Conservation (phyloP, 2,113 vertebrate genomes). For the Corythornis vintsioides region DNA sequence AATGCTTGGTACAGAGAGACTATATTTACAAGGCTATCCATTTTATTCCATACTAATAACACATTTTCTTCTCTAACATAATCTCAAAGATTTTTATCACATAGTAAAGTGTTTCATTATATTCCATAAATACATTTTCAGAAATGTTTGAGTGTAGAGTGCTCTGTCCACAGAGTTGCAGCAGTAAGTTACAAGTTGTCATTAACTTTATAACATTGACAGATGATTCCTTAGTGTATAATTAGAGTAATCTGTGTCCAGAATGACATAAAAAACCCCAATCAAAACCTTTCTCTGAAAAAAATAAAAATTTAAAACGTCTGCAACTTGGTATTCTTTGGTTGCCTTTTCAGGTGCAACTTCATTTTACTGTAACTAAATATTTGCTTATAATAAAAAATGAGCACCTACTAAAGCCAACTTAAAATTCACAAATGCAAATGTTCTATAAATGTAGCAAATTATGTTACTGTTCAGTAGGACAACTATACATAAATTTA, state of each 20-base stretch:
- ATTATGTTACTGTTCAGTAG: background rate
- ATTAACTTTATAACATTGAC: background rate
- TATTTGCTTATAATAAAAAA: background rate
- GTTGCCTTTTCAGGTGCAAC: background rate
- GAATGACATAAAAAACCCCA: background rate
- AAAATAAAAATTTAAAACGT: background rate
- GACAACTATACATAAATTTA: background rate
- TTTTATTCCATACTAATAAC: background rate
- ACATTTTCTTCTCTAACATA: background rate
- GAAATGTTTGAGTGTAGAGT: background rate
- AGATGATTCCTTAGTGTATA: background rate
- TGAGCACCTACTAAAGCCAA: background rate
- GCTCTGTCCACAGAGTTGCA: background rate
- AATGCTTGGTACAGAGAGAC: background rate
- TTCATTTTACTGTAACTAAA: background rate
- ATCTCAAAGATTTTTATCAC: background rate
- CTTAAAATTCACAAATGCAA: background rate
- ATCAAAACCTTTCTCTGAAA: background rate
- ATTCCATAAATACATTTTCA: background rate
- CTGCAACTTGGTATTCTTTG: background rate
- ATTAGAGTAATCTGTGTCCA: background rate
- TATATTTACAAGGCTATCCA: background rate
- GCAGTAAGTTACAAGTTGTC: background rate
- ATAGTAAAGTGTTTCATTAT: background rate
- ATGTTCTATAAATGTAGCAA: background rate